phyloP scores from a whole-genome alignment of 1,140 invertebrate species.

The Drosophila guanche region DNA sequence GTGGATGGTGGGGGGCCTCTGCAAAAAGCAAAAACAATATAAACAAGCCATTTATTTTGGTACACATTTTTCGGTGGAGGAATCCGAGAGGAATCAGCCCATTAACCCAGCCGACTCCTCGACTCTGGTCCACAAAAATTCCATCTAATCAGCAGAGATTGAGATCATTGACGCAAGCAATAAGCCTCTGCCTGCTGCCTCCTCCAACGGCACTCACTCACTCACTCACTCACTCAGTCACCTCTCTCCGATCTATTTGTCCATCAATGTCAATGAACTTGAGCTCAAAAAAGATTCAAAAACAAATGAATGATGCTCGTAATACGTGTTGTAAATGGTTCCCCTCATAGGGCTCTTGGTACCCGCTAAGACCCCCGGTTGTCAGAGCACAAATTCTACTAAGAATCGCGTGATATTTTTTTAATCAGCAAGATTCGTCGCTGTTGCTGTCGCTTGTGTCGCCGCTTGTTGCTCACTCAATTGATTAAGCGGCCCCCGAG shows the following conservation, averaged over 20 bases:
- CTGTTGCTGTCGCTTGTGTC: conserved; percentile 29
- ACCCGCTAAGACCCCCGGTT: conserved; percentile 21
- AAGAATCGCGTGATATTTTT: conserved; percentile 76
- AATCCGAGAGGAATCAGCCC: conserved; percentile 13
- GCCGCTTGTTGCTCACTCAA: conserved; percentile 55
- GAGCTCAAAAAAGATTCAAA: conserved; percentile 7
- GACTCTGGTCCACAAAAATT: conserved; percentile 20
- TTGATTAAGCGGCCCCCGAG: conserved; percentile 69
- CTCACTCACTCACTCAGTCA: background rate
- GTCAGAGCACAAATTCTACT: conserved; percentile 70
- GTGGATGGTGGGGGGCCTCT: background rate
- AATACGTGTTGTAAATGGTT: conserved; percentile 15
- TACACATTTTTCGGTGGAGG: background rate
- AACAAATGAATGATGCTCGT: conserved; percentile 39
- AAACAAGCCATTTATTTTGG: conserved; percentile 28
- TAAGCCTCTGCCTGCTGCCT: background rate
- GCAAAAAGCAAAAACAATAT: conserved; percentile 15
- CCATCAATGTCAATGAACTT: conserved; percentile 47
- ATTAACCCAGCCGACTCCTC: conserved; percentile 34
- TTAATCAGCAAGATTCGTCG: conserved; percentile 64
- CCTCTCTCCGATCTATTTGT: conserved; percentile 11
- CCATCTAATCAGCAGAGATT: conserved; percentile 39
- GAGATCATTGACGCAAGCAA: conserved; percentile 63
- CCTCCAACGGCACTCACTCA: background rate
- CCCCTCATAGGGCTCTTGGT: background rate